Percentiles rank a stretch among this genome's conserved stretches.
Conservation (phyloP, 2,113 vertebrate species). For the Cardinalis cardinalis region DNA sequence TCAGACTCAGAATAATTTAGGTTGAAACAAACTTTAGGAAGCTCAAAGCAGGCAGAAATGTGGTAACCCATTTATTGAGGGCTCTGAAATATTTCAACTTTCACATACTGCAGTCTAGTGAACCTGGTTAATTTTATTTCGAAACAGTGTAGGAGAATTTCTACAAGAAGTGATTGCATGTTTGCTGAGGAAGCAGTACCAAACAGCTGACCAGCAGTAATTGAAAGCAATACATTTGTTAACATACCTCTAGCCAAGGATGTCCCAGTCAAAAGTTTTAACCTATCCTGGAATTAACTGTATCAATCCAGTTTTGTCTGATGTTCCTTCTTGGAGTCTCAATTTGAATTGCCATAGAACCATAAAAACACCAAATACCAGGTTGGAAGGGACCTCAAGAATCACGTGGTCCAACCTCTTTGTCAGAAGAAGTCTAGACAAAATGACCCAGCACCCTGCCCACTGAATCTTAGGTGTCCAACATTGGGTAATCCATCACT, state of each 20-base stretch:
- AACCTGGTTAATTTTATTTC: not conserved
- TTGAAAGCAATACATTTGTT: not conserved
- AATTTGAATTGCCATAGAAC: not conserved
- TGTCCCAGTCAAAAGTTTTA: not conserved
- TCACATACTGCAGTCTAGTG: not conserved
- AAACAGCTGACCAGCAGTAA: not conserved
- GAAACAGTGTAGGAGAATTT: not conserved
- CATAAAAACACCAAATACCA: not conserved
- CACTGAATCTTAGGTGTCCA: not conserved
- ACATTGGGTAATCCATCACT: accelerated
- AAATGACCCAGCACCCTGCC: not conserved
- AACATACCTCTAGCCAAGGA: not conserved
- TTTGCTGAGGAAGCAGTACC: not conserved
- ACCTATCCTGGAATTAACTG: not conserved
- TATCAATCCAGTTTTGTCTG: not conserved
- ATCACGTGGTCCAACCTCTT: not conserved
- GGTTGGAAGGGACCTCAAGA: not conserved
- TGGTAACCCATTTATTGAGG: not conserved
- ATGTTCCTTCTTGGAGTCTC: not conserved
- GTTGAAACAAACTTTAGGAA: not conserved
- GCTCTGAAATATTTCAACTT: not conserved
- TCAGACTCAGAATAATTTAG: not conserved
- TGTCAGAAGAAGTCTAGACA: not conserved
- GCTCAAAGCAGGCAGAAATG: not conserved
- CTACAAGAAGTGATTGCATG: not conserved